These are phyloP conservation scores for Cyrtonyx montezumae DNA, from an alignment of 2,113 vertebrate species.

Conservation along the genomic window DNA sequence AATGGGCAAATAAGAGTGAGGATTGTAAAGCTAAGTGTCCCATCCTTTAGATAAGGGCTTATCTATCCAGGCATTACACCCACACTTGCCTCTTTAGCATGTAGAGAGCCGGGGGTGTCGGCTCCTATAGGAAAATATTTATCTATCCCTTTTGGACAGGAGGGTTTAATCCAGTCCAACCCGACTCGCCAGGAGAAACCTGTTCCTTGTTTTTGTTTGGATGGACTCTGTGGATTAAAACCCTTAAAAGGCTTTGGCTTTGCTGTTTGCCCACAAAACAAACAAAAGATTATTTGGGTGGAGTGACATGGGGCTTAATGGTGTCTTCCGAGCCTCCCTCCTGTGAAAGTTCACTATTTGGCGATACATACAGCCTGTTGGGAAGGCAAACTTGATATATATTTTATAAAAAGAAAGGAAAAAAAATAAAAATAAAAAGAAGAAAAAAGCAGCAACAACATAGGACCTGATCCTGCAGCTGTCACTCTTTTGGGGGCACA, in stretches of 20 bases:
- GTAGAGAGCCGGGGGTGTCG: neutral
- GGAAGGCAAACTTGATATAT: neutral
- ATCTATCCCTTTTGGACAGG: neutral
- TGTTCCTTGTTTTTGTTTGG: neutral
- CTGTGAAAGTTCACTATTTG: neutral
- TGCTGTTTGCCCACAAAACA: neutral
- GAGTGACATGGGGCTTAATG: neutral
- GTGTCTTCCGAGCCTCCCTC: neutral
- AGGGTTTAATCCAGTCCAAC: neutral
- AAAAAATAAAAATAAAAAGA: neutral
- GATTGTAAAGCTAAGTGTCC: neutral
- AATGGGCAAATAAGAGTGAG: neutral
- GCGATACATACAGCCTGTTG: rapidly evolving
- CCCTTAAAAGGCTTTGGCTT: neutral
- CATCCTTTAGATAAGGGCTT: conserved; percentile 52
- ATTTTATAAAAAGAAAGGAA: neutral
- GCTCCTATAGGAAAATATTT: neutral
- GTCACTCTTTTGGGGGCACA: neutral
- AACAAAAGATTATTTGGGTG: neutral
- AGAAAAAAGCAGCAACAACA: neutral
- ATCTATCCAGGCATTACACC: conserved; percentile 23
- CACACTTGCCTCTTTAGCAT: neutral
- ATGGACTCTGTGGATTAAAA: neutral
- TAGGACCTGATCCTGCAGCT: neutral
- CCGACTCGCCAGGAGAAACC: neutral